phyloP scores from a whole-genome alignment of 2,797 vertebrate species.

The Spinibarbus caldwelli region DNA sequence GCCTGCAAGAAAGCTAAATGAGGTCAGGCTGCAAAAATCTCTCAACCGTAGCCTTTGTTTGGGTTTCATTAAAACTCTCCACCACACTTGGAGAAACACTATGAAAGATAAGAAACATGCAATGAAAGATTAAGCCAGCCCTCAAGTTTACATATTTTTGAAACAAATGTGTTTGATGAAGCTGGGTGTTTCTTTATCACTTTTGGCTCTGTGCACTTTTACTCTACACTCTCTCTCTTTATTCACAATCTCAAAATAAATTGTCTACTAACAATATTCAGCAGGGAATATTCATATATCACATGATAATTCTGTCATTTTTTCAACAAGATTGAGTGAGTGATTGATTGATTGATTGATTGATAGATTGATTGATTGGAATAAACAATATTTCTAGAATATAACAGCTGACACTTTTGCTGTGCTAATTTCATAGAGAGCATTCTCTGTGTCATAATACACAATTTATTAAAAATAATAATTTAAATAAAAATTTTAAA shows the following conservation, averaged over 20 bases:
- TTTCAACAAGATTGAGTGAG: no score
- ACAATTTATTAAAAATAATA: no score
- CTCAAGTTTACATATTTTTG: conserved; percentile 18
- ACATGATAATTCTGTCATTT: not conserved
- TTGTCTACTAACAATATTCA: not conserved
- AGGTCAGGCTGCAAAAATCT: conserved; percentile 30
- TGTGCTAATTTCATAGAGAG: not conserved
- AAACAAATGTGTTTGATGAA: not conserved
- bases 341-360: not conserved
- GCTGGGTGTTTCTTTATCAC: not conserved
- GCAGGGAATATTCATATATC: not conserved
- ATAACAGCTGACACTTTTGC: no score
- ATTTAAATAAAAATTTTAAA: no score
- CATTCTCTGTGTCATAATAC: not conserved
- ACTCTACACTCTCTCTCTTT: no score
- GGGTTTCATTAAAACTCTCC: conserved; percentile 48
- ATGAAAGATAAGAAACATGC: conserved; percentile 39
- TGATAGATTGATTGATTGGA: not conserved
- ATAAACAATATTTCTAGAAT: not conserved
- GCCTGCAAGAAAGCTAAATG: conserved; percentile 14
- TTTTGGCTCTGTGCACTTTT: not conserved
- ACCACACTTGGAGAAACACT: conserved; percentile 24
- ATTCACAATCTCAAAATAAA: not conserved
- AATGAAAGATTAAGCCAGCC: conserved; percentile 1
- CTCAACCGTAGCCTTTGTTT: conserved; percentile 19